Evolutionary conservation across 2,113 vertebrate species (phyloP).

Genomic region (Aphyosemion australe): DNA sequence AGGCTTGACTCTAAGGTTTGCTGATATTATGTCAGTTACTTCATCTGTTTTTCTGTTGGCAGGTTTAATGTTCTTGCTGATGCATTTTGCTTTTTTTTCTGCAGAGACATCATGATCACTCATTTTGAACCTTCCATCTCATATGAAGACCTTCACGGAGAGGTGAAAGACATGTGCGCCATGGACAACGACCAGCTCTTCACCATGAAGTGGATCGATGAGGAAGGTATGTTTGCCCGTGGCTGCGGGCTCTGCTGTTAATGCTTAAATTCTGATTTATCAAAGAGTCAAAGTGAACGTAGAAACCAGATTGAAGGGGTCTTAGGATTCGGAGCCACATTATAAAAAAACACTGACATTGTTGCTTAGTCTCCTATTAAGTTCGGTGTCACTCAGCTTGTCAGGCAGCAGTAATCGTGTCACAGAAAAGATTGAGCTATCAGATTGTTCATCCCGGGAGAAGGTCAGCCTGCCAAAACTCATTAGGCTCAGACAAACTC

Average conservation of each 20-base stretch:
- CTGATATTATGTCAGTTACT: too few relatives aligned
- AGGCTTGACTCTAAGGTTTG: too few relatives aligned
- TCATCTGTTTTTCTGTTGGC: too few relatives aligned
- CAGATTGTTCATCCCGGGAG: slow-evolving; percentile 42
- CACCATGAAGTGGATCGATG: slow-evolving; percentile 99
- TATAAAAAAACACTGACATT: not conserved
- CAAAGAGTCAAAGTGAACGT: not conserved
- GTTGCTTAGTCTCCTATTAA: not conserved
- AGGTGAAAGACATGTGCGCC: slow-evolving; percentile 97
- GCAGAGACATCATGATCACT: slow-evolving; percentile 99
- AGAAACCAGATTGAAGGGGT: too few relatives aligned
- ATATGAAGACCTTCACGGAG: slow-evolving; percentile 90
- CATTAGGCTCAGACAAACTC: slow-evolving; percentile 51
- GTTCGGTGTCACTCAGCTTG: slow-evolving; percentile 34
- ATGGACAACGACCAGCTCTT: slow-evolving; percentile 98
- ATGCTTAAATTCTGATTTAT: not conserved
- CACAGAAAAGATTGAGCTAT: slow-evolving; percentile 51
- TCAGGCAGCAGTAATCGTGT: slow-evolving; percentile 47
- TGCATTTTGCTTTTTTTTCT: slow-evolving; percentile 1
- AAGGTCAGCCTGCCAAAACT: slow-evolving; percentile 60
- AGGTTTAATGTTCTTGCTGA: too few relatives aligned
- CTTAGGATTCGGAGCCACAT: too few relatives aligned
- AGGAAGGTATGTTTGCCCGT: slow-evolving; percentile 85
- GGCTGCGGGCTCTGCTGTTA: not conserved
- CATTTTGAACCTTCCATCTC: slow-evolving; percentile 98